Percentiles rank a stretch among this genome's conserved stretches.
Conservation (phyloP, 2,797 vertebrate genomes). For the Acrossocheilus wenchowensis region DNA sequence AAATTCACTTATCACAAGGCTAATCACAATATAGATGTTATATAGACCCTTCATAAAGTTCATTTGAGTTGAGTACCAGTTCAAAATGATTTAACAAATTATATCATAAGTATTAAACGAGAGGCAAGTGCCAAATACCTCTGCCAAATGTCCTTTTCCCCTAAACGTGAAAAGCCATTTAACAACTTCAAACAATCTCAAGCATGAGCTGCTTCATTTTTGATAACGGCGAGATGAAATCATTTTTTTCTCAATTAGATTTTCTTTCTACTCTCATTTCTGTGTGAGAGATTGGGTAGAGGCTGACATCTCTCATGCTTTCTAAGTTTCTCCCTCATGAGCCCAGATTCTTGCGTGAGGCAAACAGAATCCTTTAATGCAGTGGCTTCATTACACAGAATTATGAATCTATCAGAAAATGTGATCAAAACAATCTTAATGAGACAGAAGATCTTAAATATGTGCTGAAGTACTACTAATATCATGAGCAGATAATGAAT, state of each 20-base stretch:
- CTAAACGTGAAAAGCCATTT: slow-evolving; percentile 43
- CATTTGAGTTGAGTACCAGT: background rate
- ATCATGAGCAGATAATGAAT: background rate
- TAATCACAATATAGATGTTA: background rate
- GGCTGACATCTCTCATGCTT: slow-evolving; percentile 24
- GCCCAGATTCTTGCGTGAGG: background rate
- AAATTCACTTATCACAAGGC: background rate
- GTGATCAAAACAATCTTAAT: slow-evolving; percentile 17
- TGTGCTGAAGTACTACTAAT: slow-evolving; percentile 2
- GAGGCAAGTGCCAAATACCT: background rate
- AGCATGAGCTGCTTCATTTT: slow-evolving; percentile 32
- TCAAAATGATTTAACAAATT: slow-evolving; percentile 9
- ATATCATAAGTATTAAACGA: slow-evolving; percentile 25
- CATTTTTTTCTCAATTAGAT: slow-evolving; percentile 29
- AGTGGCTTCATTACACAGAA: slow-evolving; percentile 31
- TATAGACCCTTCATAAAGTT: background rate
- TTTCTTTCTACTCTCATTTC: slow-evolving; percentile 36
- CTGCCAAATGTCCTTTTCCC: slow-evolving; percentile 9
- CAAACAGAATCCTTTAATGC: slow-evolving; percentile 21
- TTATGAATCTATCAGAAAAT: slow-evolving; percentile 40
- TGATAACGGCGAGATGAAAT: slow-evolving; percentile 47
- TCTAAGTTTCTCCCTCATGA: slow-evolving; percentile 24
- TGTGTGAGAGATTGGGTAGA: background rate
- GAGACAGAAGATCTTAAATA: background rate
- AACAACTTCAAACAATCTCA: slow-evolving; percentile 36